These are phyloP conservation scores for Pelecanoides urinatrix DNA, from an alignment of 2,113 vertebrate species.

Conservation along the genomic window DNA sequence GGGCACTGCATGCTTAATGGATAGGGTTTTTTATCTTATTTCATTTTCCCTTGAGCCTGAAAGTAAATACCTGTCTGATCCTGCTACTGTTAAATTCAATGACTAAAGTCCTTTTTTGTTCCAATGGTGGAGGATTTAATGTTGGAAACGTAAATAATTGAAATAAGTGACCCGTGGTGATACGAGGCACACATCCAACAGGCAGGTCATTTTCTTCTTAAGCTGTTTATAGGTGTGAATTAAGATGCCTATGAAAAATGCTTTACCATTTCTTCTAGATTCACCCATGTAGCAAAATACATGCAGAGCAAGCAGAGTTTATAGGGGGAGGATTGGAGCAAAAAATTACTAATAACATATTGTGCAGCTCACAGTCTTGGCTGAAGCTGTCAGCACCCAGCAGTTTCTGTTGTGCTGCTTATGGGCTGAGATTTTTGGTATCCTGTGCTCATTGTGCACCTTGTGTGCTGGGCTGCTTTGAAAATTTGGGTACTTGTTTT, in stretches of 20 bases:
- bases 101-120: conserved; percentile 8
- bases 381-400: background rate
- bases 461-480: conserved; percentile 29
- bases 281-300: conserved; percentile 24
- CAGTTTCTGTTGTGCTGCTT: conserved; percentile 2
- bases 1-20: background rate
- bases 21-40: background rate
- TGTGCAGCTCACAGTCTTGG: background rate
- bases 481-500: conserved; percentile 55
- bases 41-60: background rate
- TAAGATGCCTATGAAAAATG: conserved; percentile 20
- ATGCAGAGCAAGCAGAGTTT: conserved; percentile 40
- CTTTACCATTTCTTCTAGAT: conserved; percentile 1
- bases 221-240: conserved; percentile 41
- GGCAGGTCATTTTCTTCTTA: conserved; percentile 15
- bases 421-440: background rate
- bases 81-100: background rate
- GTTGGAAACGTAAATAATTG: conserved; percentile 44
- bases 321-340: background rate
- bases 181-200: background rate
- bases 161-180: conserved; percentile 29
- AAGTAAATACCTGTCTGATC: background rate
- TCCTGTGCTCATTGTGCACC: conserved; percentile 6
- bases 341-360: background rate
- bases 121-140: background rate